Percentiles rank a stretch among this genome's conserved stretches.
Conservation (phyloP, 2,113 vertebrate genomes). For the Psammodynastes pulverulentus region DNA sequence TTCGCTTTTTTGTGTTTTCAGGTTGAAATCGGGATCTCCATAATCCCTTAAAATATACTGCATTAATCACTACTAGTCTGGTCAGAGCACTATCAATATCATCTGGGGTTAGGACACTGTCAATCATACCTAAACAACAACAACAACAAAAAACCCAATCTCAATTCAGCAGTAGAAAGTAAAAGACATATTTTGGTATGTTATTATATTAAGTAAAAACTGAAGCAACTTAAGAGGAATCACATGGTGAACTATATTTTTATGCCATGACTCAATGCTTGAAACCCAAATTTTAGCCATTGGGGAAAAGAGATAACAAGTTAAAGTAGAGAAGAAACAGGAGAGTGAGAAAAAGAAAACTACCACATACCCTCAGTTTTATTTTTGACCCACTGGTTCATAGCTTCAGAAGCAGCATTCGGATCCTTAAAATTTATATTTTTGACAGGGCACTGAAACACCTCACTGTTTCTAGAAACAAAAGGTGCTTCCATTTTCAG, state of each 20-base stretch:
- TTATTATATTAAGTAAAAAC: not conserved
- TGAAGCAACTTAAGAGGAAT: not conserved
- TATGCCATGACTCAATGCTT: not conserved
- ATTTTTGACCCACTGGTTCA: constrained; percentile 90
- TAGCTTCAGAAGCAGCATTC: constrained; percentile 73
- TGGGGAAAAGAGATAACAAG: not conserved
- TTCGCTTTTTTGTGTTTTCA: constrained; percentile 86
- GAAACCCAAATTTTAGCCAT: not conserved
- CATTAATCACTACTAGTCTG: constrained; percentile 83
- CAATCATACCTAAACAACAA: constrained; percentile 81
- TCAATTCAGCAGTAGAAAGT: not conserved
- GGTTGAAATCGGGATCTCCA: constrained; percentile 92
- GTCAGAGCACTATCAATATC: constrained; percentile 77
- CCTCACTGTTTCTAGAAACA: constrained; percentile 80
- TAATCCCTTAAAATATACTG: constrained; percentile 92
- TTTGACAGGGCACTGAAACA: constrained; percentile 83
- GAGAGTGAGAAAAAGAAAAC: not conserved
- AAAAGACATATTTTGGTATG: not conserved
- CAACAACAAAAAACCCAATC: constrained; percentile 24
- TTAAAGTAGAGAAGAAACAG: not conserved
- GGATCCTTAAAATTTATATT: constrained; percentile 79
- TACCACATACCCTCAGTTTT: constrained; percentile 82
- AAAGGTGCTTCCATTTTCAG: constrained; percentile 82
- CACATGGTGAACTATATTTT: not conserved
- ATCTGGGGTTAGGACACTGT: constrained; percentile 79